Evolutionary conservation across 23 tunicate species (phyloP), one percentile per base, ranked within the genome.

Genomic region (Ascidia mentula): DNA sequence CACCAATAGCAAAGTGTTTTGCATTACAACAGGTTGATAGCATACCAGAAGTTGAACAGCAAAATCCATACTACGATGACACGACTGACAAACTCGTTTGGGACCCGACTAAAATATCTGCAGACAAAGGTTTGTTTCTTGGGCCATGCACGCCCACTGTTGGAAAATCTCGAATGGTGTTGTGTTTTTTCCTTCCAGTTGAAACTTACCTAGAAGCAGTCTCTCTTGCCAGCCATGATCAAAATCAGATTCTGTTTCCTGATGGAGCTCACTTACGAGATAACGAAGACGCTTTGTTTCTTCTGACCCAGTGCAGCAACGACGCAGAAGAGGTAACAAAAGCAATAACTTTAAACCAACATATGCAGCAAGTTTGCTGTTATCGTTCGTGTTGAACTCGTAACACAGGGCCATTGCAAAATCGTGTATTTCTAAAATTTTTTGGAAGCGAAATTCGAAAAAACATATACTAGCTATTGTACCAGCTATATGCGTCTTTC

Each of bases 231-330:
- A 32, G 69, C 24, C 28, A 53, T 6, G 65, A 53, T 9, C 65
- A 53, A 53, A 53, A 78, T 26, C 36, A 35, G 30, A 31, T 74
- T 18, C 12, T 42, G 13, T 60, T 86, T 15, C 90, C 90, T 0
- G n/a, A 46, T 34, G 97, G 82, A 0, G 69, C 80, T 24, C 87
- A 81, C 60, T 33, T 91, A n/a, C 80, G 89, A 40, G 97, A 91
- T 40, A 91, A 91, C 69, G 97, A 91, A 77, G 97, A 91, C 39
- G 97, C 97, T 8, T 69, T 91, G 46, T 81, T 59, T 38, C 40
- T 87, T 28, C 82, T 87, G 9, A 45, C 82, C 9, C 91, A 87
- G 36, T 87, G 84, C 36, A 45, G 76, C 72, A 79, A 83, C 34
- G 86, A 87, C 40, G 34, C 78, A 36, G 78, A 75, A 9, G 91